Conservation (phyloP, 2,113 vertebrate species). For the Bubo blakistoni region DNA sequence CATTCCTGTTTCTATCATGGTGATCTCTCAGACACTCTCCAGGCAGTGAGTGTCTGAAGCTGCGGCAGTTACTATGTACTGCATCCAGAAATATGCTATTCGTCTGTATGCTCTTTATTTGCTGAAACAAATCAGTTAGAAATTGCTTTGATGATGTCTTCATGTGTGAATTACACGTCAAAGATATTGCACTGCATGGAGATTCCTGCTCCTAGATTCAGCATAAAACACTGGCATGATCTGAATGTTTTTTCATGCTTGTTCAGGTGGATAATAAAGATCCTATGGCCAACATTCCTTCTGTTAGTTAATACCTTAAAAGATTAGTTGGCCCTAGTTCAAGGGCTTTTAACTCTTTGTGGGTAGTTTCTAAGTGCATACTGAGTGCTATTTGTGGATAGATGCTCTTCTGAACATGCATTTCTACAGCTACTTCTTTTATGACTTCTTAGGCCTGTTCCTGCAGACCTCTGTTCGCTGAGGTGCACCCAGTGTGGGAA, state of each 20-base stretch:
- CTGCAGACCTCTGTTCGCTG: neutral
- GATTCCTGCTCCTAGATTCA: slow-evolving; percentile 53
- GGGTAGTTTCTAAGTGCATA: neutral
- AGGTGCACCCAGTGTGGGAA: neutral
- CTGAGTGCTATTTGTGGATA: neutral
- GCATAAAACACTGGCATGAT: slow-evolving; percentile 59
- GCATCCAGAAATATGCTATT: slow-evolving; percentile 40
- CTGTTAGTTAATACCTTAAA: slow-evolving; percentile 67
- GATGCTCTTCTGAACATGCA: neutral
- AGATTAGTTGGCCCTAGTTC: slow-evolving; percentile 60
- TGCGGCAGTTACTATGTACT: neutral
- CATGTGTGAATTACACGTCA: slow-evolving; percentile 51
- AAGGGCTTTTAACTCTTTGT: slow-evolving; percentile 57
- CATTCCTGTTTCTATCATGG: slow-evolving; percentile 7
- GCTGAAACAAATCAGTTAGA: slow-evolving; percentile 56
- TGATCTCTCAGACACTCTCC: neutral
- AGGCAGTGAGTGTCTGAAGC: neutral
- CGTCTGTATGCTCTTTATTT: neutral
- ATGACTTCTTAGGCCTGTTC: neutral
- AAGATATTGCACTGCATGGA: slow-evolving; percentile 17
- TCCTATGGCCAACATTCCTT: slow-evolving; percentile 65
- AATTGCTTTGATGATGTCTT: slow-evolving; percentile 61
- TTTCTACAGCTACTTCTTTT: neutral
- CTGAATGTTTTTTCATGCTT: slow-evolving; percentile 69
- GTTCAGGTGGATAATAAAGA: slow-evolving; percentile 73